Conservation (phyloP, 2,888 invertebrate genomes). For the Hermaeophaga mercurialis region DNA sequence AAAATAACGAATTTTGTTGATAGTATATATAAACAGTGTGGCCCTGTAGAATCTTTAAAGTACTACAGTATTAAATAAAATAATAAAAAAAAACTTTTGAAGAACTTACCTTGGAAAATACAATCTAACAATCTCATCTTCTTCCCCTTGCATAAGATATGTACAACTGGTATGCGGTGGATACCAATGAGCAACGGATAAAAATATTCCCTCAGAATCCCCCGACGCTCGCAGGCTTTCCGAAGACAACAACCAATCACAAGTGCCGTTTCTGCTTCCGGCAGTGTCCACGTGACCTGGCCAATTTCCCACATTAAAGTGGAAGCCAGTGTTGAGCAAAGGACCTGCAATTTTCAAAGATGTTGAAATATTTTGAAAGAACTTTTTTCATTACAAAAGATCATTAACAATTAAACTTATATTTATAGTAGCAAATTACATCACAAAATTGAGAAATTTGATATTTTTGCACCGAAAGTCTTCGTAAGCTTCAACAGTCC, state of each 20-base stretch:
- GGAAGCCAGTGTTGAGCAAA: conserved; percentile 88
- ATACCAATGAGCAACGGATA: conserved; percentile 93
- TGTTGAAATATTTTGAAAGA: too few species aligned
- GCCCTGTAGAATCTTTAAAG: too few species aligned
- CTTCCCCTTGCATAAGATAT: conserved; percentile 84
- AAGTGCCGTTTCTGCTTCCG: conserved; percentile 83
- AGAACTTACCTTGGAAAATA: conserved; percentile 80
- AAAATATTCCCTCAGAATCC: conserved; percentile 85
- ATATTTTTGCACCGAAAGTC: too few species aligned
- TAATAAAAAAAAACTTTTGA: not conserved
- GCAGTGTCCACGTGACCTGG: conserved; percentile 91
- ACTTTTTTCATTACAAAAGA: too few species aligned
- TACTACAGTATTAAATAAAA: not conserved
- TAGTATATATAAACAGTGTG: too few species aligned
- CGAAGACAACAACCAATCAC: conserved; percentile 87
- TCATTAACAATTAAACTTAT: too few species aligned
- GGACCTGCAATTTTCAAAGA: conserved; percentile 67
- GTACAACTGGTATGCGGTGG: conserved; percentile 92
- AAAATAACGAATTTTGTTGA: too few species aligned
- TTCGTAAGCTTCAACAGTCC: too few species aligned
- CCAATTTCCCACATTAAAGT: conserved; percentile 94
- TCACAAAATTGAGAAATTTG: too few species aligned
- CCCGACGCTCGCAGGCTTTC: conserved; percentile 78
- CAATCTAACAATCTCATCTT: conserved; percentile 84
- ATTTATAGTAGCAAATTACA: too few species aligned